These are phyloP conservation scores for Thalassophryne amazonica DNA, from an alignment of 2,797 vertebrate genomes.

Conservation along the genomic window DNA sequence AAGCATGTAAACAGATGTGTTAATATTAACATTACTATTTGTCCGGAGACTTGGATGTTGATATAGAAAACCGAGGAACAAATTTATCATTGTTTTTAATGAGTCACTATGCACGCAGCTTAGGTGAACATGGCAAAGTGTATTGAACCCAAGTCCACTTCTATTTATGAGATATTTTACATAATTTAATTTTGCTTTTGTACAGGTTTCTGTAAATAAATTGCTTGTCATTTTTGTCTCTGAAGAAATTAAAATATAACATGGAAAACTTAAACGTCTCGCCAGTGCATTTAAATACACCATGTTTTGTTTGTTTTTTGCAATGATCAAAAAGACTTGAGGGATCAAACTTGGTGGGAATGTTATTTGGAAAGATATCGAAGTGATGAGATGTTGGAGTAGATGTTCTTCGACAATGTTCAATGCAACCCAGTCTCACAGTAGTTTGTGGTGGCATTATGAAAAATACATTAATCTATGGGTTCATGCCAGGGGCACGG, in stretches of 20 bases:
- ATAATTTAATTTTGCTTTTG: conserved; percentile 99
- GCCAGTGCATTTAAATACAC: background rate
- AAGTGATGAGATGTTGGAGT: too few species aligned
- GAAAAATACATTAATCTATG: too few species aligned
- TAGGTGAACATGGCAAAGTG: conserved; percentile 99
- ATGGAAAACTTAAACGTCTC: conserved; percentile 81
- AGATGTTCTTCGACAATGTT: too few species aligned
- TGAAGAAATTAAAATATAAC: conserved; percentile 99
- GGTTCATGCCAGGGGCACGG: too few species aligned
- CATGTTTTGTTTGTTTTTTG: background rate
- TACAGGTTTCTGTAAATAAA: conserved; percentile 99
- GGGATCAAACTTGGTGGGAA: too few species aligned
- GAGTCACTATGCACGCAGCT: conserved; percentile 99
- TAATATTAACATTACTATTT: conserved; percentile 98
- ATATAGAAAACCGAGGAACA: conserved; percentile 95
- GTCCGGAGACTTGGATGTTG: conserved; percentile 99
- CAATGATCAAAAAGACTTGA: too few species aligned
- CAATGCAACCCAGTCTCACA: too few species aligned
- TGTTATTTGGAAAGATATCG: too few species aligned
- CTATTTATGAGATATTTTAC: conserved; percentile 99
- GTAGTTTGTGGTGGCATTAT: too few species aligned
- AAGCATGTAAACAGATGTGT: conserved; percentile 92
- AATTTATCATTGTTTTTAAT: conserved; percentile 99
- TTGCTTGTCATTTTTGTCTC: conserved; percentile 99
- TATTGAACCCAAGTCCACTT: conserved; percentile 99